Evolutionary conservation across 2,113 vertebrate species (phyloP).

Genomic region (Leptosomus discolor): DNA sequence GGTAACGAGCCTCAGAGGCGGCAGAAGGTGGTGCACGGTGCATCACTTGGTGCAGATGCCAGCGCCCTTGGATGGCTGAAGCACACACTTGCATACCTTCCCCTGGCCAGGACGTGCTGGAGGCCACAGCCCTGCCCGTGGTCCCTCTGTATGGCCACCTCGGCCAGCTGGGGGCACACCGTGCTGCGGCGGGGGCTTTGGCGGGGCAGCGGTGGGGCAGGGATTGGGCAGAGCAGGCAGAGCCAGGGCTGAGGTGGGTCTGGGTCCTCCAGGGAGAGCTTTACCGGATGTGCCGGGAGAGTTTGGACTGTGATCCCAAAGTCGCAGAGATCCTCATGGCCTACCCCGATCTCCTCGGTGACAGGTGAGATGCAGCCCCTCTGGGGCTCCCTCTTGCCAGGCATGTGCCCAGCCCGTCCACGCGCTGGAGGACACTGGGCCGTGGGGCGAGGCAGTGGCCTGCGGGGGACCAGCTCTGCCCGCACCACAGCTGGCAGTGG

Average conservation of each 20-base stretch:
- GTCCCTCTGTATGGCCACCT: not conserved
- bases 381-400: not conserved
- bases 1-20: not conserved
- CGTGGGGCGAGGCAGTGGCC: accelerated
- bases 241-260: not conserved
- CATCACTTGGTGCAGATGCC: accelerated
- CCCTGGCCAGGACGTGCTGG: accelerated
- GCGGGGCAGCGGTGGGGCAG: not conserved
- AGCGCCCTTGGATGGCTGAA: not conserved
- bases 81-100: not conserved
- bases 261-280: slow-evolving; percentile 73
- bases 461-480: not conserved
- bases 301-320: slow-evolving; percentile 73
- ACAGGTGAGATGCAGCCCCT: slow-evolving; percentile 67
- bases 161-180: not conserved
- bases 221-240: not conserved
- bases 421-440: not conserved
- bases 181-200: accelerated
- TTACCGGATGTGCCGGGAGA: slow-evolving; percentile 81
- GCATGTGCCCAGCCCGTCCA: accelerated
- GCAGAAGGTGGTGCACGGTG: not conserved
- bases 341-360: slow-evolving; percentile 82
- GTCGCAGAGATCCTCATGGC: slow-evolving; percentile 57
- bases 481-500: not conserved
- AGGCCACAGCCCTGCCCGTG: accelerated